A percentile compares a stretch with the other conserved stretches of the same genome.
phyloP scores from a whole-genome alignment of 2,113 vertebrate genomes.

The Perca flavescens region DNA sequence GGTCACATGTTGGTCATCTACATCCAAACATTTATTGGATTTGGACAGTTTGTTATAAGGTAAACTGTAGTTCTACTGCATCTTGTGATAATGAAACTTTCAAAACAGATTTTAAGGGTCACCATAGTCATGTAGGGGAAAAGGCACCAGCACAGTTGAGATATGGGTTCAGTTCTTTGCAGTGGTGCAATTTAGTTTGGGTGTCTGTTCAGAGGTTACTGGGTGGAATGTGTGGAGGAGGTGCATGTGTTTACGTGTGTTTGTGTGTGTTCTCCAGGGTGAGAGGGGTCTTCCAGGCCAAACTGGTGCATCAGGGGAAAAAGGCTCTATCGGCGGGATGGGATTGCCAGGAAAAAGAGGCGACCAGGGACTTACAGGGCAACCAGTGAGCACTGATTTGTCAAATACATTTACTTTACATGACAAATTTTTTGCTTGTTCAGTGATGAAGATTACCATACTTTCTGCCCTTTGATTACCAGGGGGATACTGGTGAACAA shows the following conservation, averaged over 20 bases:
- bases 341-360: conserved; percentile 91
- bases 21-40: background rate
- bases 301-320: conserved; percentile 88
- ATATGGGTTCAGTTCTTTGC: background rate
- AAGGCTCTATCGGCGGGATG: conserved; percentile 86
- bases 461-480: conserved; percentile 19
- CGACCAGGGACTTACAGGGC: conserved; percentile 89
- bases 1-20: background rate
- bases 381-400: conserved; percentile 85
- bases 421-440: background rate
- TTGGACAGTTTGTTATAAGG: background rate
- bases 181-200: background rate
- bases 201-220: background rate
- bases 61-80: background rate
- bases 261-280: conserved; percentile 83
- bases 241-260: background rate
- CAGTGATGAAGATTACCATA: background rate
- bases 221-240: background rate
- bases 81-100: conserved; percentile 3
- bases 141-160: background rate
- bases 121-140: background rate
- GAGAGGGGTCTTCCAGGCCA: conserved; percentile 91
- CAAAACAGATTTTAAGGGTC: background rate
- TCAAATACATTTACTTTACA: background rate
- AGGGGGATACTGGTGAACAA: conserved; percentile 91